Evolutionary conservation across 2,888 invertebrate genomes (phyloP).

Genomic region (Troides aeacus): DNA sequence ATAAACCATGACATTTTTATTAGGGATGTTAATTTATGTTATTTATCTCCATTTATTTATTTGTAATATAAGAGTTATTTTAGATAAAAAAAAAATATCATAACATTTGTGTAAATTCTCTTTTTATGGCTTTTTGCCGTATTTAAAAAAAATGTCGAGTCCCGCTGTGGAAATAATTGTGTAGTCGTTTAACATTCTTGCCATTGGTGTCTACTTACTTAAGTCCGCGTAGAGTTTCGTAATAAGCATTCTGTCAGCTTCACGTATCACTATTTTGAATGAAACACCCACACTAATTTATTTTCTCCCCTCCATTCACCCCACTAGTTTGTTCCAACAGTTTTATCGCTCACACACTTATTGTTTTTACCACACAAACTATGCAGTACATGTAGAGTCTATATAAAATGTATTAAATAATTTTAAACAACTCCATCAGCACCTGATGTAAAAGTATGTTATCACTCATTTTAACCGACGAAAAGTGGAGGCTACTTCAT

Average conservation of each 20-base stretch:
- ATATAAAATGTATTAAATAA: background rate
- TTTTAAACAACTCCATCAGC: background rate
- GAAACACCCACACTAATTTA: background rate
- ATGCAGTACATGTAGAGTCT: background rate
- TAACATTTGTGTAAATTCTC: too few species aligned
- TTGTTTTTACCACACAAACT: background rate
- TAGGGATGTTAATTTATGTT: too few species aligned
- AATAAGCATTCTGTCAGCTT: constrained; percentile 50
- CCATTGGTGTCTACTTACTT: constrained; percentile 33
- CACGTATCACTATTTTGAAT: constrained; percentile 39
- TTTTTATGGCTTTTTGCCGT: background rate
- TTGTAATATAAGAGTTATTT: too few species aligned
- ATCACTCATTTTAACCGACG: too few species aligned
- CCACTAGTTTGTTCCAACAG: background rate
- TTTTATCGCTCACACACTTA: constrained; percentile 8
- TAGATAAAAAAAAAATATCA: too few species aligned
- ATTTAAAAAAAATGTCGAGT: background rate
- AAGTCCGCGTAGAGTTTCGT: constrained; percentile 32
- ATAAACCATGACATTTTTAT: too few species aligned
- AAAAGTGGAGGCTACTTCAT: background rate
- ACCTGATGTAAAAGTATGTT: background rate
- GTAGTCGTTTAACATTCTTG: background rate
- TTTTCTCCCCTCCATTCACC: background rate
- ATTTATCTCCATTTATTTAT: too few species aligned
- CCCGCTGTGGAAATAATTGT: background rate